Percentiles rank a stretch among this genome's conserved stretches.
phyloP scores from a whole-genome alignment of 2,113 vertebrate genomes.

The Bos taurus region DNA sequence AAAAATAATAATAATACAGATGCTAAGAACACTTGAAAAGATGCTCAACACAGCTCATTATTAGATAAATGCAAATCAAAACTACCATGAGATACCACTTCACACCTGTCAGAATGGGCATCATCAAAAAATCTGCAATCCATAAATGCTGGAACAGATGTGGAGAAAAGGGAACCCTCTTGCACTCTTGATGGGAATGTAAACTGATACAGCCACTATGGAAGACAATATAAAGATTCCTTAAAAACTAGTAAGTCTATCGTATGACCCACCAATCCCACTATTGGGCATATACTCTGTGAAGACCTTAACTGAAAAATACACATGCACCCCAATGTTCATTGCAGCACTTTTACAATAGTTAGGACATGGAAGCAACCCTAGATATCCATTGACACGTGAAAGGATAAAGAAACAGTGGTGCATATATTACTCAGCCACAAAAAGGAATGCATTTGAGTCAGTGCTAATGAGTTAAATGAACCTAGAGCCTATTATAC shows the following conservation, averaged over 20 bases:
- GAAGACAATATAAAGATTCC: not conserved
- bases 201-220: not conserved
- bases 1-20: not conserved
- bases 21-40: not conserved
- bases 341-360: not conserved
- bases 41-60: not conserved
- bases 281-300: not conserved
- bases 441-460: not conserved
- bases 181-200: not conserved
- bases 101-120: not conserved
- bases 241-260: not conserved
- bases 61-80: not conserved
- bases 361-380: not conserved
- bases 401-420: not conserved
- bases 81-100: not conserved
- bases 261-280: not conserved
- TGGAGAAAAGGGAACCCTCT: not conserved
- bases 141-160: not conserved
- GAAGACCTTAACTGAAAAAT: not conserved
- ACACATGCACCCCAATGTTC: not conserved
- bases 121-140: not conserved
- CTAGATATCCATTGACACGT: not conserved
- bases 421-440: not conserved
- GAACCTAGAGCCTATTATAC: not conserved
- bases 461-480: not conserved